Conservation (phyloP, 2,888 invertebrate species). For the Ellobium chinense region DNA sequence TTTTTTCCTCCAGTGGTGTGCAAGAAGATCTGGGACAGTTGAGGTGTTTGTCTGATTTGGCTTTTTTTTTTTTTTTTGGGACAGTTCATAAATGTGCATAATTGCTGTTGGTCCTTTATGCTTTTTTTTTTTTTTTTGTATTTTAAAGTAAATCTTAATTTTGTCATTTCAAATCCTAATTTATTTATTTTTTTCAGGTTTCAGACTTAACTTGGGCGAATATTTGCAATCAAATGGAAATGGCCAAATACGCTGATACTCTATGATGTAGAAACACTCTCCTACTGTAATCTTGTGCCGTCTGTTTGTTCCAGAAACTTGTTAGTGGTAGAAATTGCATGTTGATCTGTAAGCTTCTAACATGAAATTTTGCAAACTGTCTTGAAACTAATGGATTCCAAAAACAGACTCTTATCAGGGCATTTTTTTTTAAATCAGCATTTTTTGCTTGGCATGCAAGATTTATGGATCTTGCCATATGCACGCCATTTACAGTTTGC, state of each 20-base stretch:
- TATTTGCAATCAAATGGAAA: constrained; percentile 32
- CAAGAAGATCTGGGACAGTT: constrained; percentile 32
- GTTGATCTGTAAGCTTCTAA: constrained; percentile 15
- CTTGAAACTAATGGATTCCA: too few relatives aligned
- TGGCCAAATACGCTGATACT: constrained; percentile 23
- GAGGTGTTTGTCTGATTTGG: neutral
- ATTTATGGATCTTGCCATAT: too few relatives aligned
- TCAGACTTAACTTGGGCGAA: neutral
- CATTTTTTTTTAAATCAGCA: too few relatives aligned
- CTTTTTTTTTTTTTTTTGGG: too few relatives aligned
- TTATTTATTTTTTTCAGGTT: constrained; percentile 25
- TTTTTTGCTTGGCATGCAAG: too few relatives aligned
- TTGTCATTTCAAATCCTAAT: neutral
- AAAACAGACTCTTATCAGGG: too few relatives aligned
- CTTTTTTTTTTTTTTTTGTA: neutral
- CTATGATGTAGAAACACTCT: neutral
- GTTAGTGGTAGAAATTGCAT: neutral
- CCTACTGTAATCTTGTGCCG: neutral
- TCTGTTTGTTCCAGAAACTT: constrained; percentile 9
- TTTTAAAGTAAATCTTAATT: neutral
- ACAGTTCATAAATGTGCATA: too few relatives aligned
- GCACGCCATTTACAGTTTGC: constrained; percentile 12
- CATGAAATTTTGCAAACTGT: constrained; percentile 5
- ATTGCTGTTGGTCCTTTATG: constrained; percentile 9
- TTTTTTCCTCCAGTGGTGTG: neutral